Percentiles rank a stretch among this genome's conserved stretches.
phyloP scores from a whole-genome alignment of 1,140 invertebrate genomes.

The Philotrypesis tridentata region DNA sequence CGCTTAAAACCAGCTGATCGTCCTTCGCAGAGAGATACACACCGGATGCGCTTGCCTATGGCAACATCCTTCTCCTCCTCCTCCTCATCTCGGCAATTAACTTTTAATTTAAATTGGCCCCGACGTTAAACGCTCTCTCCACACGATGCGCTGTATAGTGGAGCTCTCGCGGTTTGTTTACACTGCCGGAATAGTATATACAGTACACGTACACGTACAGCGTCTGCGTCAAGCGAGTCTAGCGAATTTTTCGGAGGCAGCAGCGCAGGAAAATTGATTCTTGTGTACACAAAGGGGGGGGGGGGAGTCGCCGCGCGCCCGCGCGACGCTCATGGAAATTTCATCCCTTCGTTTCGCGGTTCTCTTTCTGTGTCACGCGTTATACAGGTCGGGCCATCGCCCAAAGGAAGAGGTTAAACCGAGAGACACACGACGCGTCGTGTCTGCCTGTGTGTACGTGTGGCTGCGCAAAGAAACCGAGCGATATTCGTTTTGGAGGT shows the following conservation, averaged over 20 bases:
- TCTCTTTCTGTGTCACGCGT: slow-evolving; percentile 47
- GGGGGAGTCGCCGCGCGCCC: neutral
- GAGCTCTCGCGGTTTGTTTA: neutral
- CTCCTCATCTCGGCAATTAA: neutral
- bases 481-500: no score
- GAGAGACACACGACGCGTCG: no score
- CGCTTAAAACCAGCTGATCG: no score
- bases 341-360: slow-evolving; percentile 63
- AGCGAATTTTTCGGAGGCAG: neutral
- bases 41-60: no score
- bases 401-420: neutral
- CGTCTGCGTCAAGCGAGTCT: neutral
- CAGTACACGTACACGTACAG: neutral
- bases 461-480: no score
- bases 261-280: slow-evolving; percentile 11
- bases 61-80: no score
- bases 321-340: slow-evolving; percentile 59
- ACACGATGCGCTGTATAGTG: no score
- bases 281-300: no score
- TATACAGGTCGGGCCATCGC: neutral
- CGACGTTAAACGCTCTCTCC: neutral
- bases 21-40: no score
- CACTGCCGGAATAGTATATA: neutral
- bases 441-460: no score
- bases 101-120: slow-evolving; percentile 10